These are phyloP conservation scores for Mylabris sibirica DNA, from an alignment of 2,888 invertebrate genomes.

Conservation along the genomic window DNA sequence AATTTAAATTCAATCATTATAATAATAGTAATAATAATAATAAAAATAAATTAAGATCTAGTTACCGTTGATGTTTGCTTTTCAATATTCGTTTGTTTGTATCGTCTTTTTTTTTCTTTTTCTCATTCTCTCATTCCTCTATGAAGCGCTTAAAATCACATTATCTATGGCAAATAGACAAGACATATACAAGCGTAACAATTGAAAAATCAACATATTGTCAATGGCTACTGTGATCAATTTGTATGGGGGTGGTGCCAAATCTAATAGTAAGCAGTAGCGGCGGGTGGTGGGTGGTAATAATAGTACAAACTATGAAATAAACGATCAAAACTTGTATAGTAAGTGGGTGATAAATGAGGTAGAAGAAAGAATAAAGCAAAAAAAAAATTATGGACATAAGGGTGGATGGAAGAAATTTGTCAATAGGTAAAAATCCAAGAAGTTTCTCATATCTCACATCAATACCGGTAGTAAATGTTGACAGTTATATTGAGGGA, in stretches of 20 bases:
- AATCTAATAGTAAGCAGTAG: no score
- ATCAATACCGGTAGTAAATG: constrained; percentile 7
- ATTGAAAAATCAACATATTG: constrained; percentile 7
- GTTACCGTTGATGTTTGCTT: background rate
- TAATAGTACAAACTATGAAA: no score
- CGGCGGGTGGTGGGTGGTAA: background rate
- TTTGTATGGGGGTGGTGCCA: background rate
- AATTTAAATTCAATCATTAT: background rate
- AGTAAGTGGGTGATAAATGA: background rate
- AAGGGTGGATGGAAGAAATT: no score
- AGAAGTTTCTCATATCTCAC: background rate
- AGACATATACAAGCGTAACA: background rate
- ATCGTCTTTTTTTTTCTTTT: background rate
- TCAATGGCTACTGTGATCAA: constrained; percentile 1
- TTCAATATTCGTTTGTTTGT: background rate
- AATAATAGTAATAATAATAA: background rate
- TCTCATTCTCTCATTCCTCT: background rate
- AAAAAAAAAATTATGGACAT: background rate
- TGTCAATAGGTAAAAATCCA: no score
- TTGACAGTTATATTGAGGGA: background rate
- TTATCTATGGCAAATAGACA: constrained; percentile 3
- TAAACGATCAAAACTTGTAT: background rate
- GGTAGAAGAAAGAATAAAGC: background rate
- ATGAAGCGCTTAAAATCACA: background rate
- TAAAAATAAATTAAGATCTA: background rate